Evolutionary conservation across 1,140 invertebrate genomes (phyloP), one percentile per base, ranked within the genome.

Genomic region (Drosophila parabipectinata): DNA sequence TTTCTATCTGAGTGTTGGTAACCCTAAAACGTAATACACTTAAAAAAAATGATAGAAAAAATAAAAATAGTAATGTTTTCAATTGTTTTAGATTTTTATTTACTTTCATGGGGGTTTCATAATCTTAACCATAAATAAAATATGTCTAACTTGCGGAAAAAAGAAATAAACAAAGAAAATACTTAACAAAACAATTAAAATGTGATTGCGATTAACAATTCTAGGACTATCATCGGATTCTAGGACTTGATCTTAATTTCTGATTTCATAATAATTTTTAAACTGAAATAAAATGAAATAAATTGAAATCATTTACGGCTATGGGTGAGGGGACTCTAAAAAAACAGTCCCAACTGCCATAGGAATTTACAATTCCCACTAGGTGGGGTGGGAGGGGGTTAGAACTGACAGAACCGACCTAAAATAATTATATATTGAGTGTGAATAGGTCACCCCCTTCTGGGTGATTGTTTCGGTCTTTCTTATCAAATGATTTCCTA

Each of bases 111-210:
- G 6, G 18, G 5, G 63, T 44, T 67, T 12, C 34, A 44, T 64
- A 44, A 4, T 37, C 10, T 37, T 12, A 12, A n/a, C 34, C 10
- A 37, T 37, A 37, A 37, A 37, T 12, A 12, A 37, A 37, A 18
- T 44, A 44, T 2, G 12, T 44, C 41, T 44, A 44, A 44, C 10
- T 50, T 15, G 30, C 12, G 14, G 8, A 30, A 63, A 30, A 63
- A 32, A 9, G 37, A 50, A 66, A 48, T 63, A 44, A 63, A 67
- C 63, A 67, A 67, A 41, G 44, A 67, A 67, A 67, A 41, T 52
- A 64, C 63, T 67, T 67, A 51, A 67, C 63, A 62, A 67, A 67
- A 67, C 63, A 67, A 67, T 44, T 14, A 64, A 64, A 63, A 34
- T 18, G 24, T 64, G 8, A 39, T 12, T 52, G 34, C 47, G 21